phyloP scores from a whole-genome alignment of 1,140 invertebrate genomes.

The Caenorhabditis elegans region WBcel235 BX284604.4:8535001-8535500 shows the following conservation, averaged over 20 bases:
- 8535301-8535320: neutral
- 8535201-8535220: neutral
- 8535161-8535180: neutral
- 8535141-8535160: neutral
- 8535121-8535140: neutral
- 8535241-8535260: neutral
- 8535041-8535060: neutral
- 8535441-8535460: too few species aligned
- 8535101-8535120: too few species aligned
- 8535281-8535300: slow-evolving; percentile 2
- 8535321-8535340: neutral
- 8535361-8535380: neutral
- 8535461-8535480: too few species aligned
- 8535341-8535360: neutral
- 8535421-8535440: too few species aligned
- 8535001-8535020: neutral
- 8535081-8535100: too few species aligned
- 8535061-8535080: neutral
- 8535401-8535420: too few species aligned
- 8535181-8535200: neutral
- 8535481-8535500: too few species aligned
- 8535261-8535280: neutral
- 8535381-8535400: too few species aligned
- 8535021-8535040: too few species aligned
- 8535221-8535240: neutral